Base-by-base conservation (phyloP, 2,888 invertebrate species). In the Heliothis peltigera region DNA sequence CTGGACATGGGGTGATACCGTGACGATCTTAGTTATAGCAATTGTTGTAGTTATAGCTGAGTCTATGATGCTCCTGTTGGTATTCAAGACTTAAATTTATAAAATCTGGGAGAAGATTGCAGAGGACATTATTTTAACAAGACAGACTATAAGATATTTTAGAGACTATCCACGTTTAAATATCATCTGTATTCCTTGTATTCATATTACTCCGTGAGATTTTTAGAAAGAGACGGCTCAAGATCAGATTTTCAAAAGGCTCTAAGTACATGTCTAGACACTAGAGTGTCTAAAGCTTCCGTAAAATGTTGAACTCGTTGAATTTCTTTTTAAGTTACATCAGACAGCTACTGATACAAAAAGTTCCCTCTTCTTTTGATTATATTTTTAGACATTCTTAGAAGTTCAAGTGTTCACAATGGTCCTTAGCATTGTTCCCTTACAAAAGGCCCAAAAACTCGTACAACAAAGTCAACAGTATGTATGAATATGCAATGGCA, bases 401-500 rank as follows among this genome's bases (percentile, higher is more conserved):
- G 54, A 67, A 57, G 22, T 58, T 65, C 64, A 67, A 70, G 79
- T 22, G 21, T 49, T 42, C 55, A 64, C 61, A 46, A 56, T 57
- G 64, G 71, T 61, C 53, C 70, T 78, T 48, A 57, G 51, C 56
- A 75, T 80, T 80, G 79, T 80, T 63, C 56, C 56, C 35, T 39
- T 21, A 72, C 63, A 80, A 79, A 70, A 62, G 75, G 32, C 35
- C 66, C 56, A 54, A 75, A 80, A 80, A 66, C 67, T 65, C 51
- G 56, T 48, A 44, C 25, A 70, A 75, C 69, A 64, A 70, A 80
- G 79, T 71, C 65, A 71, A 69, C 53, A 63, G 61, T 60, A 63
- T 51, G 46, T 75, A 75, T 79, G 79, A 79, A 79, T 79, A 79
- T 79, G 67, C 81, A 80, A 70, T 48, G 79, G 49, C 69, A 70